phyloP scores from a whole-genome alignment of 2,797 vertebrate species.

The Poeciliopsis infans region DNA sequence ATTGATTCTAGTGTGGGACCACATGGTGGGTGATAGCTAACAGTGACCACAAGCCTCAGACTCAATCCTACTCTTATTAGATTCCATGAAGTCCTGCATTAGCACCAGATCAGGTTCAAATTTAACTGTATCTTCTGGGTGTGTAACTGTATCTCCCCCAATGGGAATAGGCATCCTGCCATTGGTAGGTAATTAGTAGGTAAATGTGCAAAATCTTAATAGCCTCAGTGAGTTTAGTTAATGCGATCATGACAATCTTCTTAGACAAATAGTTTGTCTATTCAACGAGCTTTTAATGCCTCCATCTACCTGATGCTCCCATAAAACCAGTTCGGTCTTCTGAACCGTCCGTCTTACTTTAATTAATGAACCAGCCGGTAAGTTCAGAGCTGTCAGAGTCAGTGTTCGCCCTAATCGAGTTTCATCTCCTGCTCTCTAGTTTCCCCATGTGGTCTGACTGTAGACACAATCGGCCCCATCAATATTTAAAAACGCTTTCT shows the following conservation, averaged over 20 bases:
- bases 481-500: conserved; percentile 78
- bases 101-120: not conserved
- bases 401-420: conserved; percentile 65
- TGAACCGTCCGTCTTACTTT: conserved; percentile 53
- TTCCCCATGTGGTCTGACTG: conserved; percentile 60
- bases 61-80: not conserved
- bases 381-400: conserved; percentile 61
- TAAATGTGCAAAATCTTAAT: not conserved
- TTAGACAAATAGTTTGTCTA: not conserved
- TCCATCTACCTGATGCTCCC: conserved; percentile 11
- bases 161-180: not conserved
- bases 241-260: not conserved
- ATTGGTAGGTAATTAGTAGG: not conserved
- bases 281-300: not conserved
- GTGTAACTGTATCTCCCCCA: not conserved
- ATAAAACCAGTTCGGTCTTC: conserved; percentile 21
- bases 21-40: not conserved
- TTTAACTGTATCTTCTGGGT: not conserved
- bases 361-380: conserved; percentile 68
- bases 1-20: not conserved
- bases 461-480: conserved; percentile 62
- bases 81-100: not conserved
- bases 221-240: not conserved
- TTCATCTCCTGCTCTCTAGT: conserved; percentile 62
- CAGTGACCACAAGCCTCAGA: not conserved